Evolutionary conservation across 2,797 vertebrate species (phyloP).

Genomic region (Callimico goeldii): DNA sequence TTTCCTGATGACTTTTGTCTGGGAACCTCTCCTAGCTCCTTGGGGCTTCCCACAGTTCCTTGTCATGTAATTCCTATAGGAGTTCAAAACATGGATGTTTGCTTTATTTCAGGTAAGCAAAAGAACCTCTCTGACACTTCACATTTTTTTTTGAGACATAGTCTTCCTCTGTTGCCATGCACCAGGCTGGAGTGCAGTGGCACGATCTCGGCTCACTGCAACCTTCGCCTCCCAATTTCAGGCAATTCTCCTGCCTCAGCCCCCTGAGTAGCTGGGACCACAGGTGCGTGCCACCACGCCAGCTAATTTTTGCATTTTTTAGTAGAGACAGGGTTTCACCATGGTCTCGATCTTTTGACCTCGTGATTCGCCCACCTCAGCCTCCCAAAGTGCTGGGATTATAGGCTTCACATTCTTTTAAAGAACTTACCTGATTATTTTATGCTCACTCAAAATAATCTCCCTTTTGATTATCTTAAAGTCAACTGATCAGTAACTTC

Average conservation of each 20-base stretch:
- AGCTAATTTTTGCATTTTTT: too few relatives aligned
- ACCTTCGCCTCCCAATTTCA: too few relatives aligned
- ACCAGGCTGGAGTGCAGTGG: too few relatives aligned
- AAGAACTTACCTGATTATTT: background rate
- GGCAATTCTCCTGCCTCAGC: too few relatives aligned
- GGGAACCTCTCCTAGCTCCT: background rate
- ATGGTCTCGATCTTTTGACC: too few relatives aligned
- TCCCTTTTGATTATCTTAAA: background rate
- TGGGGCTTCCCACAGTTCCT: background rate
- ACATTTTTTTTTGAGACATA: background rate
- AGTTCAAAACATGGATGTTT: background rate
- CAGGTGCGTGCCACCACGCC: too few relatives aligned
- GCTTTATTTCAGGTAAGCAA: background rate
- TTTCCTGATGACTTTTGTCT: background rate
- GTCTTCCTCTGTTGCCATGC: too few relatives aligned
- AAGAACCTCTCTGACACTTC: background rate
- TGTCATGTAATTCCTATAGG: background rate
- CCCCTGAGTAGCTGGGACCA: too few relatives aligned
- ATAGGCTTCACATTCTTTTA: background rate
- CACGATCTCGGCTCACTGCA: too few relatives aligned
- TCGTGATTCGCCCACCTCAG: fast-evolving
- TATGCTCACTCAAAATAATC: background rate
- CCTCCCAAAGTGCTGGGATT: too few relatives aligned
- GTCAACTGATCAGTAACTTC: background rate
- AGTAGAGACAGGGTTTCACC: too few relatives aligned